Conservation (phyloP, 1,140 invertebrate species). For the Apis florea region DNA sequence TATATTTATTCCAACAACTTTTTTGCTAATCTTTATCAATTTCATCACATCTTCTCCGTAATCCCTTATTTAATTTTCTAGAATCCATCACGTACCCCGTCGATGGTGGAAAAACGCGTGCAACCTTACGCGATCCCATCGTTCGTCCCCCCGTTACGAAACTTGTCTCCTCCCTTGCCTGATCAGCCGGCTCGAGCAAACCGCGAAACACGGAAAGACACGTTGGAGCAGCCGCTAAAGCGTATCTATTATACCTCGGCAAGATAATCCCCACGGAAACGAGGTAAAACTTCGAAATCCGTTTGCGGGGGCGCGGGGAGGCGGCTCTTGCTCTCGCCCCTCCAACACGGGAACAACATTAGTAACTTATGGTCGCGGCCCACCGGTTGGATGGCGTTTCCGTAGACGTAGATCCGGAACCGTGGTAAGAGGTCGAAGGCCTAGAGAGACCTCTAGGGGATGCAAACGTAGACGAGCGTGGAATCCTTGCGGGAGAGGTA, state of each 20-base stretch:
- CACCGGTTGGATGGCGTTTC: slow-evolving; percentile 63
- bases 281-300: slow-evolving; percentile 49
- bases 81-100: too few relatives aligned
- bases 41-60: too few relatives aligned
- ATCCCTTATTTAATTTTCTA: too few relatives aligned
- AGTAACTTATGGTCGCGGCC: slow-evolving; percentile 78
- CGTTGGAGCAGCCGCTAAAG: slow-evolving; percentile 42
- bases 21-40: too few relatives aligned
- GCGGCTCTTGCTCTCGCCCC: slow-evolving; percentile 4
- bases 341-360: slow-evolving; percentile 78
- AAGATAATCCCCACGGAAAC: slow-evolving; percentile 46
- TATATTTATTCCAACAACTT: too few relatives aligned
- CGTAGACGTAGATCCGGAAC: slow-evolving; percentile 46
- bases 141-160: background rate
- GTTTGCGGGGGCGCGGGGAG: background rate
- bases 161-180: slow-evolving; percentile 27
- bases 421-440: slow-evolving; percentile 52
- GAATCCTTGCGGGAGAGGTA: slow-evolving; percentile 52
- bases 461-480: slow-evolving; percentile 40
- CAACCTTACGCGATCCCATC: background rate
- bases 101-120: too few relatives aligned
- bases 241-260: slow-evolving; percentile 24
- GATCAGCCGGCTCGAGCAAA: slow-evolving; percentile 33
- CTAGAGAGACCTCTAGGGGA: slow-evolving; percentile 20
- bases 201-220: slow-evolving; percentile 52